Evolutionary conservation across 2,888 invertebrate species (phyloP).

Genomic region (Sepiola atlantica): DNA sequence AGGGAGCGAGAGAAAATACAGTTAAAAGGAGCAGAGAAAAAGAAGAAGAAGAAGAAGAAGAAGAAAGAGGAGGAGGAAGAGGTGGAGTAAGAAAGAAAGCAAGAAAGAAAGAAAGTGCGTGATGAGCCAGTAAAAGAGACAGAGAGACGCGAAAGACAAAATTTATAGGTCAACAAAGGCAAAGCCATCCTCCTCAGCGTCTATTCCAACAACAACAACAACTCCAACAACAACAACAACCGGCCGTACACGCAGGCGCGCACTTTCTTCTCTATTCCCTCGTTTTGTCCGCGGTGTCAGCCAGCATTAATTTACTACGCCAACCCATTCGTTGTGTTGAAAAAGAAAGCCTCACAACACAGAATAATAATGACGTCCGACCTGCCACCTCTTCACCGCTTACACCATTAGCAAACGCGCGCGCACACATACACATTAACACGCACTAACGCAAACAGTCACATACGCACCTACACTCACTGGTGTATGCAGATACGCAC

Average conservation of each 20-base stretch:
- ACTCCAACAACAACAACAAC: background rate
- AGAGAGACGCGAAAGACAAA: background rate
- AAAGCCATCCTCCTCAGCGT: background rate
- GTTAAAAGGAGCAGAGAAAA: background rate
- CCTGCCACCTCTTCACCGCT: background rate
- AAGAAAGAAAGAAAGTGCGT: background rate
- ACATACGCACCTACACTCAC: too few relatives aligned
- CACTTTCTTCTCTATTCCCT: background rate
- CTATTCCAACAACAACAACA: background rate
- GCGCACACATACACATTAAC: background rate
- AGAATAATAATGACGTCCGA: background rate
- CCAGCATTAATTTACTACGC: background rate
- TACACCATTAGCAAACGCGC: background rate
- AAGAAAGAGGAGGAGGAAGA: background rate
- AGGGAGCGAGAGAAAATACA: background rate
- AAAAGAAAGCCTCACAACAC: conserved; percentile 1
- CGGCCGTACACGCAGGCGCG: too few relatives aligned
- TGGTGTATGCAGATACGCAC: too few relatives aligned
- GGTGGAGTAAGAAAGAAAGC: background rate
- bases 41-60: too few relatives aligned
- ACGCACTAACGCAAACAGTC: background rate
- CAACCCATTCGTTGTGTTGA: background rate
- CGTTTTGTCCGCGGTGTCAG: background rate
- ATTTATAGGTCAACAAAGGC: background rate
- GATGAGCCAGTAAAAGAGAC: background rate